Evolutionary conservation across 2,888 invertebrate genomes (phyloP).

Genomic region (Agrotis exclamationis): DNA sequence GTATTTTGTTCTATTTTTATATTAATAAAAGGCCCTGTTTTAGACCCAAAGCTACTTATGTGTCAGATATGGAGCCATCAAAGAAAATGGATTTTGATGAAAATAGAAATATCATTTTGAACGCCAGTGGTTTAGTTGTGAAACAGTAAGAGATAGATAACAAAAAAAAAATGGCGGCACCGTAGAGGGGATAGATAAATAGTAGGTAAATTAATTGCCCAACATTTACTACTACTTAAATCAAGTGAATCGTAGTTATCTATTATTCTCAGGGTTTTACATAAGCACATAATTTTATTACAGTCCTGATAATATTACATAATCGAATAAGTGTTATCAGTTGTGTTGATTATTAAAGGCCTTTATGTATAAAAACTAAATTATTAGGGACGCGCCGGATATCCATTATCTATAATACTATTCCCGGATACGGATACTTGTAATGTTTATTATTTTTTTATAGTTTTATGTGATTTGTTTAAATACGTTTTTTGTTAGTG

Average conservation of each 20-base stretch:
- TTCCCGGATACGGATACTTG: conserved; percentile 5
- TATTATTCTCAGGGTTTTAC: conserved; percentile 11
- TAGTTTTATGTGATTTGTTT: background rate
- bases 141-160: too few relatives aligned
- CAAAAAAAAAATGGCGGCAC: too few relatives aligned
- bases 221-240: background rate
- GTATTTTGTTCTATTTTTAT: background rate
- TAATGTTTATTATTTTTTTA: background rate
- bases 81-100: too few relatives aligned
- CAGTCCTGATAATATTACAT: conserved; percentile 21
- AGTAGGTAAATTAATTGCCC: background rate
- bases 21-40: background rate
- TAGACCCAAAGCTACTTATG: background rate
- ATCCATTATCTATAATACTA: conserved; percentile 8
- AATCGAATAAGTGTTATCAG: conserved; percentile 19
- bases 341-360: conserved; percentile 7
- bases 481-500: background rate
- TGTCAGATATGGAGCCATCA: too few relatives aligned
- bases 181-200: too few relatives aligned
- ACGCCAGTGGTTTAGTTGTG: too few relatives aligned
- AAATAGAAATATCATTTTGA: too few relatives aligned
- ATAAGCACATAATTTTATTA: conserved; percentile 2
- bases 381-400: conserved; percentile 20
- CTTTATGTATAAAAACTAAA: background rate
- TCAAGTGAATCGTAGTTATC: conserved; percentile 7